These are phyloP conservation scores for Diachasmimorpha longicaudata DNA, from an alignment of 1,140 invertebrate species.

Conservation along the genomic window DNA sequence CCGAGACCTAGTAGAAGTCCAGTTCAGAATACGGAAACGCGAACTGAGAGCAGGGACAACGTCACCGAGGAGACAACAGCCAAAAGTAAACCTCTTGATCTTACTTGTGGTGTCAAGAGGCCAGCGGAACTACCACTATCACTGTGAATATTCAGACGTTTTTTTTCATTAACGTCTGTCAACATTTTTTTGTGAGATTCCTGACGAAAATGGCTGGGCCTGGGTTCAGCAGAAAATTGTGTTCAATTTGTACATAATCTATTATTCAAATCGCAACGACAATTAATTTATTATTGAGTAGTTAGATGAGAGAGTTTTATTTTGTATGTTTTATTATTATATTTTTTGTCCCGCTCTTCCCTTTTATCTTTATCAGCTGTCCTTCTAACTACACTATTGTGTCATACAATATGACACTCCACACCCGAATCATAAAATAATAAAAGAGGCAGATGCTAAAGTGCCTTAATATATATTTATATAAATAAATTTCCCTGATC, in stretches of 20 bases:
- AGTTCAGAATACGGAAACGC: background rate
- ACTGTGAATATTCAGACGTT: background rate
- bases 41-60: constrained; percentile 13
- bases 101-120: constrained; percentile 53
- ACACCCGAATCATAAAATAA: background rate
- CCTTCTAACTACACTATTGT: background rate
- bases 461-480: constrained; percentile 15
- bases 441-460: background rate
- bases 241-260: constrained; percentile 43
- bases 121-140: constrained; percentile 39
- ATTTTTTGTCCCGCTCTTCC: constrained; percentile 27
- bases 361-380: constrained; percentile 33
- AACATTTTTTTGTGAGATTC: background rate
- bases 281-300: constrained; percentile 44
- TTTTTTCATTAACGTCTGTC: background rate
- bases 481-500: background rate
- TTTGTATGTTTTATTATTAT: constrained; percentile 18
- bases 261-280: constrained; percentile 31
- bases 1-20: constrained; percentile 29
- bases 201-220: constrained; percentile 3
- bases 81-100: constrained; percentile 52
- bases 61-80: constrained; percentile 37
- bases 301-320: constrained; percentile 19
- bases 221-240: constrained; percentile 25
- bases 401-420: background rate